Base-by-base conservation (phyloP, 2,797 vertebrate species). In the Diglossa cyanea region DNA sequence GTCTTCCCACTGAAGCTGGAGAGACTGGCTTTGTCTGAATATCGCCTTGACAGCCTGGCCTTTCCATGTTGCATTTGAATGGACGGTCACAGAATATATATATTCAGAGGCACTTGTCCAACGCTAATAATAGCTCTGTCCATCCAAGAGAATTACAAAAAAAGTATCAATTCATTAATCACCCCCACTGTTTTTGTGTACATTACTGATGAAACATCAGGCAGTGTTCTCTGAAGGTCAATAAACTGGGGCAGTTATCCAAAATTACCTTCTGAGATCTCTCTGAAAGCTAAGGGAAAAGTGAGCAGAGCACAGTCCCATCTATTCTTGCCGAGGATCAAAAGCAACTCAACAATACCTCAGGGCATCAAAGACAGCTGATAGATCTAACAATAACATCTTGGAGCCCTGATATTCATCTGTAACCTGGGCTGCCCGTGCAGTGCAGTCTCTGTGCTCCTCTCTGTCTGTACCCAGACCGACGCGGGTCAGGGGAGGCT, bases 341-440 rank as follows among this genome's bases (percentile, higher is more conserved):
- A 96, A 96, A 95, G 88, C 91, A 86, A 19, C 88, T 96, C 95
- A 94, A 95, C 95, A 97, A 96, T 96, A 97, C 91, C 94, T 96
- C 93, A 74, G 91, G 91, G 94, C 93, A 96, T 95, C 95, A 97
- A 96, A 97, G 95, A 93, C 93, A 94, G 91, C 87, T 90, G 95
- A 95, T 88, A 94, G 96, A 96, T 96, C 95, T 97, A 94, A 96
- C 94, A 96, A 94, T 94, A 96, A 96, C 90, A 94, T 97, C 93
- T 96, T 81, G 88, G 71, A 94, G 88, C 93, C 95, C 96, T 93
- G 93, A 95, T 95, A 95, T 95, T 94, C 95, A 60, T 94, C 95
- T 94, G 90, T 96, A 93, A 93, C 95, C 94, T 93, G 96, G 88
- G 88, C 94, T 96, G 94, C 95, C 93, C 67, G 2, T 88, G 95